phyloP scores from a whole-genome alignment of 2,113 vertebrate species.

The Pseudorectes ferrugineus region DNA sequence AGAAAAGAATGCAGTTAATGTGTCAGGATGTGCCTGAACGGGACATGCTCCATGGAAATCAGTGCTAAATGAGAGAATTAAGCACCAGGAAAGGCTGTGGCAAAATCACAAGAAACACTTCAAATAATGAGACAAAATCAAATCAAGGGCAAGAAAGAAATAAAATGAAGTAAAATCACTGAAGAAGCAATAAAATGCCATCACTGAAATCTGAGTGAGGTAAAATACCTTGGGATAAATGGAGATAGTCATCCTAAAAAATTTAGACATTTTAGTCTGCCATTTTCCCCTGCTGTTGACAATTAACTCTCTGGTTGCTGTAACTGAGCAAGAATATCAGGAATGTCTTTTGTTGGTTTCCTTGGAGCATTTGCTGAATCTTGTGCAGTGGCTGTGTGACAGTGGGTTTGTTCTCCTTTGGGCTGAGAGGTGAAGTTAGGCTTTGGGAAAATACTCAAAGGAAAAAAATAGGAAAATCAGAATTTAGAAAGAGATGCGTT shows the following conservation, averaged over 20 bases:
- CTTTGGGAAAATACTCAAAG: neutral
- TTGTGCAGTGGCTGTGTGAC: neutral
- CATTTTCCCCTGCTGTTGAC: neutral
- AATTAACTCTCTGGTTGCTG: neutral
- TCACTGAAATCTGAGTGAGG: neutral
- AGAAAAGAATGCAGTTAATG: slow-evolving; percentile 7
- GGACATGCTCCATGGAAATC: slow-evolving; percentile 25
- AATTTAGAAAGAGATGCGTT: neutral
- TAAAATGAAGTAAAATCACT: slow-evolving; percentile 23
- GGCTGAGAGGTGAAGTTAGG: neutral
- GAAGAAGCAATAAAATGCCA: slow-evolving; percentile 20
- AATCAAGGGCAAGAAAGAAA: slow-evolving; percentile 31
- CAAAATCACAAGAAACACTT: slow-evolving; percentile 26
- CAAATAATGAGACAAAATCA: slow-evolving; percentile 47
- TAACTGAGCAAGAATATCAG: neutral
- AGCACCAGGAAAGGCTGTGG: slow-evolving; percentile 17
- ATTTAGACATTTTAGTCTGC: neutral
- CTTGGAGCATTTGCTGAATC: neutral
- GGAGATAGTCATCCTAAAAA: neutral
- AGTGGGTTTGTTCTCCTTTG: neutral
- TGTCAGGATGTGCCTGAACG: neutral
- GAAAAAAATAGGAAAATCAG: neutral
- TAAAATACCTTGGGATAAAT: slow-evolving; percentile 2
- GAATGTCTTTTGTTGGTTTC: neutral
- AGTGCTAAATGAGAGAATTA: slow-evolving; percentile 35